Conservation (phyloP, 1,140 invertebrate genomes). For the Zophobas morio region DNA sequence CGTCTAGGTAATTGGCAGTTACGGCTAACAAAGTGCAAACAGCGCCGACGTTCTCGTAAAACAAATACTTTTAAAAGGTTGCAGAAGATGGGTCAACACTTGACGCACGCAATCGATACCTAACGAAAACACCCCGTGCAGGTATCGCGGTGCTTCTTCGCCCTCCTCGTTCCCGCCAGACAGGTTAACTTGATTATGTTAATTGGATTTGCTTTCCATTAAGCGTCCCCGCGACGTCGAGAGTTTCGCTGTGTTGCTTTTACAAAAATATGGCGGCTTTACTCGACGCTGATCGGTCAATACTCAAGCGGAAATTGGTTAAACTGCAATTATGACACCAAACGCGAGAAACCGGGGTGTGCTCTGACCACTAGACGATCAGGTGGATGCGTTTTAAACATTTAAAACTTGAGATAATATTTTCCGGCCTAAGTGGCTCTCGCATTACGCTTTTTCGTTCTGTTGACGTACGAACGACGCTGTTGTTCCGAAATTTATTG, state of each 20-base stretch:
- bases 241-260: slow-evolving; percentile 44
- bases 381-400: neutral
- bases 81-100: slow-evolving; percentile 35
- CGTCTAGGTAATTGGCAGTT: slow-evolving; percentile 33
- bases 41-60: slow-evolving; percentile 25
- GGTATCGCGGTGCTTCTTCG: slow-evolving; percentile 28
- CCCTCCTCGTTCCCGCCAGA: slow-evolving; percentile 25
- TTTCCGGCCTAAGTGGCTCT: neutral
- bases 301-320: slow-evolving; percentile 33
- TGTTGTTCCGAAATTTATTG: neutral
- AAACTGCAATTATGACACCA: slow-evolving; percentile 10
- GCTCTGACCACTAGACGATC: too few species aligned
- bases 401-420: neutral
- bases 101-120: slow-evolving; percentile 21
- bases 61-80: slow-evolving; percentile 42
- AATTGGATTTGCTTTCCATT: slow-evolving; percentile 49
- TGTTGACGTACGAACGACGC: too few species aligned
- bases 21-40: slow-evolving; percentile 32
- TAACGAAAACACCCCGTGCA: slow-evolving; percentile 36
- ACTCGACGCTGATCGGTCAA: slow-evolving; percentile 21
- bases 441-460: neutral
- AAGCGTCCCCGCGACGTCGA: slow-evolving; percentile 41
- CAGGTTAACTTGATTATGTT: slow-evolving; percentile 49
- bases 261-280: slow-evolving; percentile 36
- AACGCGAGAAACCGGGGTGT: too few species aligned